phyloP scores from a whole-genome alignment of 2,888 invertebrate genomes.

The Unio delphinus region DNA sequence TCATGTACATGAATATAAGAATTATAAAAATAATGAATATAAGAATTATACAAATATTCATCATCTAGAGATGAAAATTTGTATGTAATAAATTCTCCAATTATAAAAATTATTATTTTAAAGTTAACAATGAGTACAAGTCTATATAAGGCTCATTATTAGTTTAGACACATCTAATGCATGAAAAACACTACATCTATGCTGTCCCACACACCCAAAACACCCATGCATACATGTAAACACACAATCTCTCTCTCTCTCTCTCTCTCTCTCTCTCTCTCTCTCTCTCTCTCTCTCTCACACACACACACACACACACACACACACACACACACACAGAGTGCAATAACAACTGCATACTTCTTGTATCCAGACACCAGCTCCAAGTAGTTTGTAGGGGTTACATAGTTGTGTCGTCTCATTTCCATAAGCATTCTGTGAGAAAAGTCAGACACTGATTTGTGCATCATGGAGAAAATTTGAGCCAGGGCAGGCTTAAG shows the following conservation, averaged over 20 bases:
- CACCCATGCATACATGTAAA: no score
- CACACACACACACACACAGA: no score
- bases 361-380: slow-evolving; percentile 87
- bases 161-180: no score
- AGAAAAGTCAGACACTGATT: slow-evolving; percentile 84
- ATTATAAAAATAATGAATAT: background rate
- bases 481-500: slow-evolving; percentile 76
- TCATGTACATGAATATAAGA: background rate
- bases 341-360: slow-evolving; percentile 70
- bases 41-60: background rate
- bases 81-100: background rate
- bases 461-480: slow-evolving; percentile 87
- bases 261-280: no score
- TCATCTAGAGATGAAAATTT: background rate
- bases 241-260: no score
- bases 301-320: no score
- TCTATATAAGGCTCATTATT: no score
- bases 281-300: no score
- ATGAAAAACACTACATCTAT: no score
- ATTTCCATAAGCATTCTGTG: slow-evolving; percentile 83
- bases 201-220: no score
- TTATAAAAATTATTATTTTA: no score
- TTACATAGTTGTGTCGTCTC: slow-evolving; percentile 88
- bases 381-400: slow-evolving; percentile 89
- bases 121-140: no score